phyloP scores from a whole-genome alignment of 2,888 invertebrate genomes.

The Dolomedes plantarius region DNA sequence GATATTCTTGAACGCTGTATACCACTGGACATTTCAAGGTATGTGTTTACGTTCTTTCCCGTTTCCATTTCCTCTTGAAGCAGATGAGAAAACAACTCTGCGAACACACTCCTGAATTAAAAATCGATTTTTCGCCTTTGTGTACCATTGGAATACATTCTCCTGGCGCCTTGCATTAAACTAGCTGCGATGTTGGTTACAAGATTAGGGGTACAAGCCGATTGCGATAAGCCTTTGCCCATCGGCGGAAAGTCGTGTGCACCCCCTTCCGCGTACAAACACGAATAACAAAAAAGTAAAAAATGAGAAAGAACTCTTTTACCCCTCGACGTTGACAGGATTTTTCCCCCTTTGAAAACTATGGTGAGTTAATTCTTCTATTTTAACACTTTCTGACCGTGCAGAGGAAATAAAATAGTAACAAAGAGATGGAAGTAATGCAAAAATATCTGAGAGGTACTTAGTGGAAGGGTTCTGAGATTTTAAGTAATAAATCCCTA shows the following conservation, averaged over 20 bases:
- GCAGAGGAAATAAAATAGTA: conserved; percentile 16
- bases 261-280: conserved; percentile 12
- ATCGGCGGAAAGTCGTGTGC: conserved; percentile 1
- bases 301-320: conserved; percentile 11
- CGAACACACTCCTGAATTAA: conserved; percentile 44
- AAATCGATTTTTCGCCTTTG: conserved; percentile 68
- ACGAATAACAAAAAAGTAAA: not conserved
- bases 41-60: not conserved
- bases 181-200: conserved; percentile 67
- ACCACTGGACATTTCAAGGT: not conserved
- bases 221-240: conserved; percentile 61
- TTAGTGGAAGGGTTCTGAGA: conserved; percentile 52
- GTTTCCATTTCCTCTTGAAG: not conserved
- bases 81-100: conserved; percentile 46
- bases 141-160: conserved; percentile 19
- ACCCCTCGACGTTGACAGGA: conserved; percentile 55
- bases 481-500: conserved; percentile 63
- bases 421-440: conserved; percentile 38
- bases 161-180: conserved; percentile 52
- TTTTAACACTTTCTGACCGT: conserved; percentile 67
- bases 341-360: conserved; percentile 52
- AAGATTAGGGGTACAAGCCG: conserved; percentile 66
- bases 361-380: conserved; percentile 62
- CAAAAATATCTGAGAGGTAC: conserved; percentile 58
- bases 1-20: not conserved